Percentiles rank a stretch among this genome's conserved stretches.
These are phyloP conservation scores for Zaprionus ghesquierei DNA, from an alignment of 1,140 invertebrate genomes.

Conservation along the genomic window DNA sequence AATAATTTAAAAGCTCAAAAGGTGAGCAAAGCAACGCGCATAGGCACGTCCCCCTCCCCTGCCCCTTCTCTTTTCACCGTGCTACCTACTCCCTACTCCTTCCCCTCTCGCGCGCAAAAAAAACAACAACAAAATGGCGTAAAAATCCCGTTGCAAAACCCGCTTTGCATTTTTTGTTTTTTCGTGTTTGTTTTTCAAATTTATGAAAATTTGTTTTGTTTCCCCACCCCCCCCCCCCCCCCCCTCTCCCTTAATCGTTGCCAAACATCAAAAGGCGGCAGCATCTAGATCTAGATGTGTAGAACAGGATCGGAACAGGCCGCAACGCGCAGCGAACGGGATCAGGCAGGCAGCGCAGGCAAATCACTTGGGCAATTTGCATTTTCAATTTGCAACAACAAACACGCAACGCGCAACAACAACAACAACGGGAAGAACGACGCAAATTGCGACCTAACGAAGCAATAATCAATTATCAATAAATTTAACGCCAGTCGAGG, in stretches of 20 bases:
- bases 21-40: constrained; percentile 79
- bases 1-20: constrained; percentile 82
- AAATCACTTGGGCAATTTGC: constrained; percentile 72
- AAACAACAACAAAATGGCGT: constrained; percentile 62
- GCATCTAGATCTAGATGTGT: not conserved
- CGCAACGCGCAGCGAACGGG: constrained; percentile 5
- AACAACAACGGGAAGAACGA: constrained; percentile 3
- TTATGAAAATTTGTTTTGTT: constrained; percentile 80
- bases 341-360: constrained; percentile 22
- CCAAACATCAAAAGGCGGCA: constrained; percentile 66
- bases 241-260: too few species aligned
- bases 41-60: constrained; percentile 60
- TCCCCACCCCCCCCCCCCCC: constrained; percentile 65
- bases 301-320: not conserved
- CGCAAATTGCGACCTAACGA: constrained; percentile 69
- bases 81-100: too few species aligned
- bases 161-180: constrained; percentile 9
- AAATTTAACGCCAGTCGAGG: constrained; percentile 56
- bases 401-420: constrained; percentile 44
- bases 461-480: constrained; percentile 82
- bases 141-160: constrained; percentile 34
- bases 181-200: constrained; percentile 76
- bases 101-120: constrained; percentile 13
- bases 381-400: constrained; percentile 80
- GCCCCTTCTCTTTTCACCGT: too few species aligned